phyloP scores from a whole-genome alignment of 2,888 invertebrate species.

The Schizotus pectinicornis region DNA sequence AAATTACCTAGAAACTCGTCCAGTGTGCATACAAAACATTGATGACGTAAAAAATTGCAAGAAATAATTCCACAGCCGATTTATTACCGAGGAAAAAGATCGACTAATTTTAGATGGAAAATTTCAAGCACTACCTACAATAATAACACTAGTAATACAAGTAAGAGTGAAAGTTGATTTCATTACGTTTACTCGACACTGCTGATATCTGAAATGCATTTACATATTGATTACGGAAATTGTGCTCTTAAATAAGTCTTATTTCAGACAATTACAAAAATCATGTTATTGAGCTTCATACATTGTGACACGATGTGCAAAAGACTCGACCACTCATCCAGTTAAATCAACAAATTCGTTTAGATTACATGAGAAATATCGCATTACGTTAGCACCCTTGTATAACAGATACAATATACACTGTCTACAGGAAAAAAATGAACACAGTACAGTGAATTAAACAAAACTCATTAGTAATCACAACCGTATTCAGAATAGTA shows the following conservation, averaged over 20 bases:
- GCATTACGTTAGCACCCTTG: conserved; percentile 25
- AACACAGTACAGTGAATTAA: conserved; percentile 23
- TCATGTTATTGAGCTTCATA: conserved; percentile 36
- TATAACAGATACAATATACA: conserved; percentile 26
- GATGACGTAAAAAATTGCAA: conserved; percentile 10
- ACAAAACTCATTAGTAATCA: conserved; percentile 7
- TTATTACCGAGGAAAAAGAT: conserved; percentile 27
- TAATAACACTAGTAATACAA: conserved; percentile 29
- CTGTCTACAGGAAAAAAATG: conserved; percentile 21
- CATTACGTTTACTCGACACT: conserved; percentile 24
- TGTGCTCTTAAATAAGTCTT: conserved; percentile 28
- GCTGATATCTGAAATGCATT: conserved; percentile 26
- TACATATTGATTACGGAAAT: conserved; percentile 26
- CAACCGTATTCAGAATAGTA: not conserved
- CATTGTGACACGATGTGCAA: conserved; percentile 29
- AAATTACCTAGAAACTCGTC: conserved; percentile 14
- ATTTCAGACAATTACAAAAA: conserved; percentile 18
- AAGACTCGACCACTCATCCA: conserved; percentile 19
- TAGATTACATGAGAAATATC: conserved; percentile 20
- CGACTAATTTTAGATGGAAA: conserved; percentile 26
- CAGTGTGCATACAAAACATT: conserved; percentile 10
- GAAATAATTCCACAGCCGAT: conserved; percentile 29
- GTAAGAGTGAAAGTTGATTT: conserved; percentile 28
- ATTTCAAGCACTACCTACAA: conserved; percentile 30
- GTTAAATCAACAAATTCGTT: conserved; percentile 17